Percentiles rank a stretch among this genome's conserved stretches.
Conservation (phyloP, 2,797 vertebrate species). For the Furcifer pardalis region DNA sequence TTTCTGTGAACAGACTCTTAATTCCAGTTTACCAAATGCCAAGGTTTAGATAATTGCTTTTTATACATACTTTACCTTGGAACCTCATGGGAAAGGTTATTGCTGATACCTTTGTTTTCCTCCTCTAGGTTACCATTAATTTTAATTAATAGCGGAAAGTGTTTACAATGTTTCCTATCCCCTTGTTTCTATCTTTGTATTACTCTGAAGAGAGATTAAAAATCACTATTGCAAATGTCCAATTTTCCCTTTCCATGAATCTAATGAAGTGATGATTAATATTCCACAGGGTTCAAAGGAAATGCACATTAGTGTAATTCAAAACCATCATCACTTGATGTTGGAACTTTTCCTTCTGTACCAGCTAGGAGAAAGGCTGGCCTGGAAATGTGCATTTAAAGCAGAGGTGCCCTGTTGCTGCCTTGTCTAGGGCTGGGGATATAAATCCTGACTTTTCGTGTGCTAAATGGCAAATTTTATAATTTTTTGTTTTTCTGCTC, state of each 20-base stretch:
- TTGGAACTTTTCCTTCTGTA: background rate
- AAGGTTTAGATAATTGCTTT: conserved; percentile 12
- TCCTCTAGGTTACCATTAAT: conserved; percentile 40
- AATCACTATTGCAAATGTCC: conserved; percentile 43
- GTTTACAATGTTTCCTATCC: background rate
- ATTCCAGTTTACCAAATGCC: conserved; percentile 41
- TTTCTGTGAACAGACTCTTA: conserved; percentile 36
- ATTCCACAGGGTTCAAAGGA: conserved; percentile 19
- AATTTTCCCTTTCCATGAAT: conserved; percentile 30
- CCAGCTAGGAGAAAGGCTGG: background rate
- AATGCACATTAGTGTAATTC: conserved; percentile 35
- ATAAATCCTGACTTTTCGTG: too few relatives aligned
- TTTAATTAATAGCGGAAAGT: conserved; percentile 51
- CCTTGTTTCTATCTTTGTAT: conserved; percentile 40
- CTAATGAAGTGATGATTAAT: conserved; percentile 60
- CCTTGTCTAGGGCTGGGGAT: too few relatives aligned
- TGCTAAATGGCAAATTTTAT: too few relatives aligned
- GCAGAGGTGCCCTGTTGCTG: too few relatives aligned
- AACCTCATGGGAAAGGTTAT: conserved; percentile 33
- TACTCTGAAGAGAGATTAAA: conserved; percentile 46
- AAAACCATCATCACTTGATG: conserved; percentile 18
- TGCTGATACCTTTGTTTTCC: conserved; percentile 5
- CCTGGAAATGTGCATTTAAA: background rate
- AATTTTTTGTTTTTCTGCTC: too few relatives aligned
- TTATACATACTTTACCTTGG: background rate